phyloP scores from a whole-genome alignment of 2,113 vertebrate species.

The Eurystomus gularis region DNA sequence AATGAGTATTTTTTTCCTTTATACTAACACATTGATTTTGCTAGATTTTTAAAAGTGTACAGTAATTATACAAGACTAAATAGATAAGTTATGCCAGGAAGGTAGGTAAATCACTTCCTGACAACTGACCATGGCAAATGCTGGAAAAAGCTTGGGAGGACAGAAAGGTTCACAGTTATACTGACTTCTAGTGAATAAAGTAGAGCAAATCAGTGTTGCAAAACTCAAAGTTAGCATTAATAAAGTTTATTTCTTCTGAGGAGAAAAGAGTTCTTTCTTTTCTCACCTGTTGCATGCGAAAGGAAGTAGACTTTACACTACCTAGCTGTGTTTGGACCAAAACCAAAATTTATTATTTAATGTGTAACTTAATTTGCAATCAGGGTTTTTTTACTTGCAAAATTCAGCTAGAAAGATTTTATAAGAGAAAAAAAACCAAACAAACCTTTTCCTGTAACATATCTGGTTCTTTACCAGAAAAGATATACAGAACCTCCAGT shows the following conservation, averaged over 20 bases:
- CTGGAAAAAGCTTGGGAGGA: background rate
- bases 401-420: background rate
- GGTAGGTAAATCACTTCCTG: background rate
- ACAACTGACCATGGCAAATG: background rate
- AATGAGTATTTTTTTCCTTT: background rate
- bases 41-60: background rate
- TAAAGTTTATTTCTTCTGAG: background rate
- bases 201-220: background rate
- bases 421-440: background rate
- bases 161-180: background rate
- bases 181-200: background rate
- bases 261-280: background rate
- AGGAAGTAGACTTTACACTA: background rate
- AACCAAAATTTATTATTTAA: background rate
- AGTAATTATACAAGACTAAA: background rate
- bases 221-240: background rate
- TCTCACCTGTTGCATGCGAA: background rate
- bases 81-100: background rate
- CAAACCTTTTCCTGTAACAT: background rate
- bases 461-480: background rate
- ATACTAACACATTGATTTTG: background rate
- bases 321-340: background rate
- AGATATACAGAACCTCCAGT: background rate
- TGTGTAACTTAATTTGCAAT: background rate
- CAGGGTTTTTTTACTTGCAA: background rate